phyloP scores from a whole-genome alignment of 2,113 vertebrate species.

The Nannospalax galili region DNA sequence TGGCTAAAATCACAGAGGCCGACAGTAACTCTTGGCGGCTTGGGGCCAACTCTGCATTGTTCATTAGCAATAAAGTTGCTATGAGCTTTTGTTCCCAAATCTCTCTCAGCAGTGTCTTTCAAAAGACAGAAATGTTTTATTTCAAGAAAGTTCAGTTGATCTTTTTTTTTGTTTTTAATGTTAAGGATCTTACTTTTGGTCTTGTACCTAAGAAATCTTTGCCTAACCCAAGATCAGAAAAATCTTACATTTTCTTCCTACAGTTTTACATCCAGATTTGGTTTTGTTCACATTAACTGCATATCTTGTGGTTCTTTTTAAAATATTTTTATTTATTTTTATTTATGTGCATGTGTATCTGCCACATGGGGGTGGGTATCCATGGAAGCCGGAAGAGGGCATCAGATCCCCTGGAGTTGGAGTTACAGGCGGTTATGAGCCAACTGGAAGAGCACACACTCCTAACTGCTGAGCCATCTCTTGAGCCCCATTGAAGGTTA shows the following conservation, averaged over 20 bases:
- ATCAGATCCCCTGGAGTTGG: too few species aligned
- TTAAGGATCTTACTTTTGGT: background rate
- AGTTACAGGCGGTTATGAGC: too few species aligned
- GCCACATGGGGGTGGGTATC: background rate
- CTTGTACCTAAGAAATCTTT: background rate
- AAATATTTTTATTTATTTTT: background rate
- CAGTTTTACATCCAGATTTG: background rate
- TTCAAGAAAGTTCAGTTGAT: too few species aligned
- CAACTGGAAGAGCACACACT: background rate
- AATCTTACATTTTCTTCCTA: background rate
- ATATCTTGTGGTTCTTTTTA: background rate
- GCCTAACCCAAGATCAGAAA: background rate
- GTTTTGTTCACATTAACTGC: background rate
- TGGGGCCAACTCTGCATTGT: background rate
- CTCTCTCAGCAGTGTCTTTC: too few species aligned
- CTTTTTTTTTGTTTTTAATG: too few species aligned
- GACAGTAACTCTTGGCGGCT: background rate
- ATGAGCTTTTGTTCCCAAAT: background rate
- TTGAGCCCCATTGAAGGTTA: background rate
- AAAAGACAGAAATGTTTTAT: too few species aligned
- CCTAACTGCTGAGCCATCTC: background rate
- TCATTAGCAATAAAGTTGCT: background rate
- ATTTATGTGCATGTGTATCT: background rate
- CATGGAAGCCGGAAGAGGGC: background rate
- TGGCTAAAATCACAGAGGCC: background rate